A percentile compares a stretch with the other conserved stretches of the same genome.
phyloP scores from a whole-genome alignment of 1,140 invertebrate genomes.

The Nasonia giraulti region DNA sequence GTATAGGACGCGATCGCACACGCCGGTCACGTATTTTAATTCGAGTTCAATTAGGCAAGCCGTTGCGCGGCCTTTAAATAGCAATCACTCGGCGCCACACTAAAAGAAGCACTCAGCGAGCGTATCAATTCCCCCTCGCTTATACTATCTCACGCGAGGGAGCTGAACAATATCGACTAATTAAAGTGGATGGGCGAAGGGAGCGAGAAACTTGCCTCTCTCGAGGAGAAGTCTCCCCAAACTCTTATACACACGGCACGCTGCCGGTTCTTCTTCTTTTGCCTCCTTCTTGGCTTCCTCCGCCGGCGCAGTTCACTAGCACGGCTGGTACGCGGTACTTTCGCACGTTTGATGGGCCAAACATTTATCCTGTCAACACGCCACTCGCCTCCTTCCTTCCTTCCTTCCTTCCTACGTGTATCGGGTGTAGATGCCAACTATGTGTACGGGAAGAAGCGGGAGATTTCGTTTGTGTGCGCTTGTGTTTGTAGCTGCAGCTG shows the following conservation, averaged over 20 bases:
- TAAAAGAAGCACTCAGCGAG: slow-evolving; percentile 3
- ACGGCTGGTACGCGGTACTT: not conserved
- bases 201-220: slow-evolving; percentile 33
- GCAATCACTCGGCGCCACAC: slow-evolving; percentile 5
- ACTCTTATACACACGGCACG: not conserved
- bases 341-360: not conserved
- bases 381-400: slow-evolving; percentile 13
- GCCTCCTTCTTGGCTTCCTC: not conserved
- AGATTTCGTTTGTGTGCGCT: not conserved
- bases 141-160: not conserved
- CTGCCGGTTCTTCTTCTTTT: not conserved
- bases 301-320: not conserved
- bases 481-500: not conserved
- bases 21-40: slow-evolving; percentile 51
- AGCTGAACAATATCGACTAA: slow-evolving; percentile 40
- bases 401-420: not conserved
- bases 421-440: not conserved
- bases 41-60: slow-evolving; percentile 45
- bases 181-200: slow-evolving; percentile 54
- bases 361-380: slow-evolving; percentile 45
- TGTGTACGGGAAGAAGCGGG: not conserved
- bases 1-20: not conserved
- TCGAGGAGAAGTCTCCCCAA: not conserved
- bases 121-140: slow-evolving; percentile 23
- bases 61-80: slow-evolving; percentile 12